Percentiles rank a stretch among this genome's conserved stretches.
Conservation (phyloP, 2,113 vertebrate species). For the Myanophis thanlyinensis region DNA sequence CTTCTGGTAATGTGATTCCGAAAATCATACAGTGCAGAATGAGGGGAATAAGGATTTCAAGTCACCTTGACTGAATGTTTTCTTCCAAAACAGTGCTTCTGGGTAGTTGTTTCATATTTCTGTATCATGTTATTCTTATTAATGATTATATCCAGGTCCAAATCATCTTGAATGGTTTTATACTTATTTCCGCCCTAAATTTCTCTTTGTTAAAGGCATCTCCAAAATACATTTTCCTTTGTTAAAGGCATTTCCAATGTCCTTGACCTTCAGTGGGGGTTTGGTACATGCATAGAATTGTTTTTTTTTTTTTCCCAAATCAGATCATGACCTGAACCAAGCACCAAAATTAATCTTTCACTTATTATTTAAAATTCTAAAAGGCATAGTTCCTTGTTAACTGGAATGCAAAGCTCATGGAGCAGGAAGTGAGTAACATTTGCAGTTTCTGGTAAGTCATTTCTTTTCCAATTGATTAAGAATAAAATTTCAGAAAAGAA, state of each 20-base stretch:
- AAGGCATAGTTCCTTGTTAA: background rate
- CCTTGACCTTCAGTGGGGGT: background rate
- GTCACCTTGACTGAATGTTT: background rate
- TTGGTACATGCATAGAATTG: background rate
- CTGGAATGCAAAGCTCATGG: background rate
- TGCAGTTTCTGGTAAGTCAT: background rate
- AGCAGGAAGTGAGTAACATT: background rate
- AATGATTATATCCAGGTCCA: background rate
- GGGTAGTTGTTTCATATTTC: background rate
- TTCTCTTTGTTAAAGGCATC: background rate
- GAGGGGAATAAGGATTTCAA: background rate
- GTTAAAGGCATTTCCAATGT: background rate
- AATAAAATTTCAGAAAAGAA: background rate
- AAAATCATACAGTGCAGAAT: background rate
- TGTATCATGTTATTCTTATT: background rate
- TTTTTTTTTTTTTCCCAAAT: background rate
- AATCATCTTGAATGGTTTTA: background rate
- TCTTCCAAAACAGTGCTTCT: background rate
- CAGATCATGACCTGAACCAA: background rate
- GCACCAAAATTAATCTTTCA: background rate
- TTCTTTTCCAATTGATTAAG: background rate
- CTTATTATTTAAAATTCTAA: background rate
- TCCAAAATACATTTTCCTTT: background rate
- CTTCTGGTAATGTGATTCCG: background rate
- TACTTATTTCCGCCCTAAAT: background rate